Base-by-base conservation (phyloP, 2,113 vertebrate genomes). In the Oryzias melastigma region DNA sequence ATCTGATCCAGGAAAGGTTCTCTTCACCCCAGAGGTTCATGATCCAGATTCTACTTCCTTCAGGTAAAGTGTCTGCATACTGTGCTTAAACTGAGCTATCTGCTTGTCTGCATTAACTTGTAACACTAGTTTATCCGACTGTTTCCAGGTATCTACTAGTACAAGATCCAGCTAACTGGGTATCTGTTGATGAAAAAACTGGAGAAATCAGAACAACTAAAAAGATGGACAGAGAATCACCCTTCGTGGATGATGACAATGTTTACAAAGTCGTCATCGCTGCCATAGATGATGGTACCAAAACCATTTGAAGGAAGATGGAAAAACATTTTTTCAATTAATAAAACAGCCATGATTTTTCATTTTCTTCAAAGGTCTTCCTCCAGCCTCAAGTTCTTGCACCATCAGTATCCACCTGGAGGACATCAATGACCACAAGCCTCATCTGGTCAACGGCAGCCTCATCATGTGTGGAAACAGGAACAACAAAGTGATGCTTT, bases 201-300 rank as follows among this genome's bases (percentile, higher is more conserved):
- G 94, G 93, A 42, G 17, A 24, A 4, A 41, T 96, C 5, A 89
- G 25, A 52, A 46, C 91, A n/a, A 13, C 13, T 7, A 55, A 88
- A 73, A 89, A 63, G 41, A 80, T 93, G 73, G 93, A 94, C 78
- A 75, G 84, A 40, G 93, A 95, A 62, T 94, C 93, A 1, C 71
- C 81, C 0, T 67, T 72, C 22, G 87, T 94, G 14, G 72, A 86
- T 17, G 69, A 83, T 0, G 5, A 85, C 0, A 82, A 54, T 29
- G 27, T 83, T 47, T 95, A 96, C 49, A 74, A 29, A 12, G 17
- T 94, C 5, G 0, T 89, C 0, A 43, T 91, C 2, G 73, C 45
- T 0, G 93, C 92, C 3, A 20, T 86, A 27, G 94, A 93, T 56
- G 15, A 88, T 3, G 94, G 94, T 94, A 90, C 69, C 76, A 55